These are phyloP conservation scores for Asobara japonica DNA, from an alignment of 1,140 invertebrate genomes.

Conservation along the genomic window DNA sequence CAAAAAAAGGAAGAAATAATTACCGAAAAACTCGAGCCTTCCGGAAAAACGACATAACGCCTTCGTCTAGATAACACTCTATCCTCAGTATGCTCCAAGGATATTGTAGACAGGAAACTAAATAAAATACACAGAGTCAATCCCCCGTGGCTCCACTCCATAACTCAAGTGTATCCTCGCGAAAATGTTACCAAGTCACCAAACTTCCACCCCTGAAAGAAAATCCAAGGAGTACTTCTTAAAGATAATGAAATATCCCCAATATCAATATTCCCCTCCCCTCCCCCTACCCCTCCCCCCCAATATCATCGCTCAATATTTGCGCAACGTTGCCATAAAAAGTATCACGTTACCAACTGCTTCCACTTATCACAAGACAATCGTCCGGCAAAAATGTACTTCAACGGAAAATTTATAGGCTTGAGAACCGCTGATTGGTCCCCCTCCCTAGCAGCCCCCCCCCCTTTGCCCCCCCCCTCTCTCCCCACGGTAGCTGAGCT, in stretches of 20 bases:
- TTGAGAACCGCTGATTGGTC: too few species aligned
- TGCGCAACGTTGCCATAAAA: too few species aligned
- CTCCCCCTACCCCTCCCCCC: too few species aligned
- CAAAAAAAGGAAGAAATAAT: conserved; percentile 53
- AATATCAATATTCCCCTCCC: background rate
- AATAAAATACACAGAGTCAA: conserved; percentile 30
- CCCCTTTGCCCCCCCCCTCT: too few species aligned
- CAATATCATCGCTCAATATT: background rate
- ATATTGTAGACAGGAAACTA: conserved; percentile 37
- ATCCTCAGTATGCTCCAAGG: conserved; percentile 22
- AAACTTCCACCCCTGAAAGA: background rate
- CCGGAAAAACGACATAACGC: conserved; percentile 80
- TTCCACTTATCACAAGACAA: too few species aligned
- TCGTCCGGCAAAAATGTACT: too few species aligned
- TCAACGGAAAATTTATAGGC: too few species aligned
- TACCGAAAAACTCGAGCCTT: conserved; percentile 79
- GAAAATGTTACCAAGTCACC: background rate
- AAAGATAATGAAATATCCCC: background rate
- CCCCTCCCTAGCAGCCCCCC: too few species aligned
- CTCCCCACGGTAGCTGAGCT: too few species aligned
- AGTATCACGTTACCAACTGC: too few species aligned
- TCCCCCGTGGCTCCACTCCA: conserved; percentile 13
- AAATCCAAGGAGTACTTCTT: background rate
- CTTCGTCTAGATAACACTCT: conserved; percentile 70
- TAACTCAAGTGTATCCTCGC: background rate